Base-by-base conservation (phyloP, 1,140 invertebrate species). In the Pentalonia nigronervosa region DNA sequence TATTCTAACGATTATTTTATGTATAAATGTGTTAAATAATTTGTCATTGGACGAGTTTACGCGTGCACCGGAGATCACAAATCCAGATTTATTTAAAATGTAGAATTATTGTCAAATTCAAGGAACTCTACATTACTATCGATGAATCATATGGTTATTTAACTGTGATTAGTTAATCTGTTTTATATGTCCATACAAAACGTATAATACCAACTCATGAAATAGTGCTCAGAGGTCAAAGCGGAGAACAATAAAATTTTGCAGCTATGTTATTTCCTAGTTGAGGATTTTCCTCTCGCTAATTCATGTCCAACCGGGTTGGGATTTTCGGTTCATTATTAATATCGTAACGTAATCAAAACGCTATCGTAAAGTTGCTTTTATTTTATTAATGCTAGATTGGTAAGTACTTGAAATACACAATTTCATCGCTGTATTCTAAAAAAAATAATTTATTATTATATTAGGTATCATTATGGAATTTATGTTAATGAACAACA, bases 41-140 rank as follows among this genome's bases (percentile, higher is more conserved):
- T 76, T 76, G n/a, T 76, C 30, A 76, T 76, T 76, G 60, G 60
- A 76, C n/a, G n/a, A 30, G n/a, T 76, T 76, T 76, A 34, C 30
- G 30, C 1, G n/a, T 4, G 30, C n/a, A 0, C 1, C 6, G 60
- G 30, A 76, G 0, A 34, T 76, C 14, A 76, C 60, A 76, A 76
- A 76, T 76, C 30, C 30, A n/a, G 14, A 76, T n/a, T n/a, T 6
- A 76, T 14, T n/a, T n/a, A 0, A 76, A 76, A 76, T 76, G 60
- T 76, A 76, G 60, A 76, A 76, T 76, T 76, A 76, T 76, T 76
- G 60, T 76, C 60, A 34, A 76, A 76, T 76, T n/a, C 60, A 20
- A 76, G 14, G 60, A 76, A 34, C n/a, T 76, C 60, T 20, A 76
- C 60, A n/a, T n/a, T 76, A 76, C 14, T 76, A n/a, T 34, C 60